These are phyloP conservation scores for Drosophila pseudotakahashii DNA, from an alignment of 2,888 invertebrate genomes.

Conservation along the genomic window DNA sequence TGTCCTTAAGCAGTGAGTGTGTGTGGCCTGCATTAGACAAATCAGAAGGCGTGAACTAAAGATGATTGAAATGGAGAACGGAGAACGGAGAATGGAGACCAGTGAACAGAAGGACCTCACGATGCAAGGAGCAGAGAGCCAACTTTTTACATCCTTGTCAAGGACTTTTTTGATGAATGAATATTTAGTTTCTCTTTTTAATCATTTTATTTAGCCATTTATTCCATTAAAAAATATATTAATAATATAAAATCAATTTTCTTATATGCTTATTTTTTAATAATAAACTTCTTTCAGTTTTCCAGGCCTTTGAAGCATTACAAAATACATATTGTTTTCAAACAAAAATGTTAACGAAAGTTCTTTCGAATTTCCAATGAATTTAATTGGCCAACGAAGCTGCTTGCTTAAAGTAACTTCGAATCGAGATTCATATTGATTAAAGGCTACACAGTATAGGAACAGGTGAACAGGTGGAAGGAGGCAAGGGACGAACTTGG, in stretches of 20 bases:
- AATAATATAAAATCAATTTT: too few species aligned
- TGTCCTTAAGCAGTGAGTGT: conserved; percentile 35
- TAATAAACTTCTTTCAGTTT: not conserved
- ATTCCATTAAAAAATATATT: not conserved
- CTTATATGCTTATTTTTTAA: too few species aligned
- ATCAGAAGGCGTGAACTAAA: conserved; percentile 45
- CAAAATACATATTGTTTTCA: too few species aligned
- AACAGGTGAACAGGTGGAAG: not conserved
- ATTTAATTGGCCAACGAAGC: conserved; percentile 6
- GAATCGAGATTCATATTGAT: conserved; percentile 1
- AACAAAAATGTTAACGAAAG: too few species aligned
- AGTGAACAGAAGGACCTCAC: not conserved
- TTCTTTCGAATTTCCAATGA: not conserved
- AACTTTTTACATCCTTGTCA: too few species aligned
- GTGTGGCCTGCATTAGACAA: conserved; percentile 34
- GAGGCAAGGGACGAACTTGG: conserved; percentile 12
- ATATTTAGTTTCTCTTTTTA: not conserved
- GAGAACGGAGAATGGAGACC: not conserved
- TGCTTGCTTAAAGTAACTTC: not conserved
- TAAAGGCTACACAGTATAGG: conserved; percentile 2
- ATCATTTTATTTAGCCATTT: not conserved
- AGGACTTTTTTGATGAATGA: not conserved
- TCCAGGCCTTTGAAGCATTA: too few species aligned
- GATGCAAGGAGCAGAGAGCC: conserved; percentile 4
- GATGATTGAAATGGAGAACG: conserved; percentile 37